Base-by-base conservation (phyloP, 2,113 vertebrate species). In the Podarcis raffonei region DNA sequence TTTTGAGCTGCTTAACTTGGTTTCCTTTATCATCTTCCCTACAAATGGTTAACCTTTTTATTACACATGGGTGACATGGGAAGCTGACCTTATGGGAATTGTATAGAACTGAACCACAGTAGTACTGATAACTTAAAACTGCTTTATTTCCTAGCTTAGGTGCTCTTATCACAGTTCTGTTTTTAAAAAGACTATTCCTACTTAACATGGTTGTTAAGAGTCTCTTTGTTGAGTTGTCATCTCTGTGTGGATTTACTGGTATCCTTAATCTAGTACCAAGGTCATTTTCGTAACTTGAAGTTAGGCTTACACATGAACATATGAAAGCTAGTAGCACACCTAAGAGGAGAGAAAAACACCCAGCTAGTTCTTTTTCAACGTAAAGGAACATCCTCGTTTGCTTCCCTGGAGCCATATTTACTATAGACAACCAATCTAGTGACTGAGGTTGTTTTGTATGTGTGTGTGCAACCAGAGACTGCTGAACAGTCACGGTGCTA, bases 231-330 rank as follows among this genome's bases (percentile, higher is more conserved):
- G 42, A 53, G 6, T 71, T 0, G 1, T n/a, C 57, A 69, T 27
- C 16, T 0, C 1, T 42, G 1, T 37, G 2, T 77, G 1, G 62
- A n/a, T 22, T 1, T 1, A 1, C 37, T 30, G 39, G 8, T 27
- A 27, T 37, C 2, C 0, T 0, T 0, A 35, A 0, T 82, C 30
- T 35, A 62, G n/a, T 65, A 82, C 13, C 8, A 11, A 8, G 13
- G 81, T 23, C 32, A 27, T 82, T 35, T 6, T 68, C 39, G 80
- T 25, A 35, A 57, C 15, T 7, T 81, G 57, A 23, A 65, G 59
- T 18, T 9, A 81, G 57, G 4, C 16, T 39, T 66, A 32, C 22
- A 37, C 23, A 66, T 82, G 35, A 22, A 62, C 5, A 30, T 66
- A 66, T 82, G 32, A 82, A 35, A 65, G 48, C 25, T 80, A 16